These are phyloP conservation scores for Nycticebus coucang DNA, from an alignment of 2,113 vertebrate species.

Conservation along the genomic window DNA sequence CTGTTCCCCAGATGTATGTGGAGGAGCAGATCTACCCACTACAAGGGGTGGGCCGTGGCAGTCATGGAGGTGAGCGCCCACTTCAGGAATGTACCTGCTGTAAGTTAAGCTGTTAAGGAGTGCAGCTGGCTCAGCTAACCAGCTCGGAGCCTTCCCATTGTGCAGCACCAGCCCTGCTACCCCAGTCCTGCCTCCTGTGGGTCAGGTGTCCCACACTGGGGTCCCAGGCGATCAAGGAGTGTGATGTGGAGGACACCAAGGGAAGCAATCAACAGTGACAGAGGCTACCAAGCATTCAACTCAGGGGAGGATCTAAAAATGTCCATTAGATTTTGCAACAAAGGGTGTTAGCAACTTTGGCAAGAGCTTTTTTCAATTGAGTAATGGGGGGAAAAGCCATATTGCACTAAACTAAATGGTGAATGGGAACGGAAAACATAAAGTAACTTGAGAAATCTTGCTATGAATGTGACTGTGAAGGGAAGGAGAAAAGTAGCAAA, in stretches of 20 bases:
- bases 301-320: constrained; percentile 49
- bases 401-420: constrained; percentile 1
- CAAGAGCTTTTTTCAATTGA: constrained; percentile 48
- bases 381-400: constrained; percentile 29
- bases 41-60: too few species aligned
- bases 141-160: background rate
- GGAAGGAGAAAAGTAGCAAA: background rate
- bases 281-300: background rate
- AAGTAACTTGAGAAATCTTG: background rate
- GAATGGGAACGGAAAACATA: background rate
- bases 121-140: background rate
- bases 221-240: background rate
- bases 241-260: background rate
- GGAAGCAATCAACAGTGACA: background rate
- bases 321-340: constrained; percentile 40
- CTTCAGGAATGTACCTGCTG: background rate
- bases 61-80: accelerated
- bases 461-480: background rate
- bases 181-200: background rate
- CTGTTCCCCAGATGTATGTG: background rate
- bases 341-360: constrained; percentile 29
- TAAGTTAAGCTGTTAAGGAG: background rate
- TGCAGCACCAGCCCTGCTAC: background rate
- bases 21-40: background rate
- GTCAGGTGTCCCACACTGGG: background rate